Evolutionary conservation across 2,797 vertebrate species (phyloP), one percentile per base, ranked within the genome.

Genomic region (Avahi laniger): DNA sequence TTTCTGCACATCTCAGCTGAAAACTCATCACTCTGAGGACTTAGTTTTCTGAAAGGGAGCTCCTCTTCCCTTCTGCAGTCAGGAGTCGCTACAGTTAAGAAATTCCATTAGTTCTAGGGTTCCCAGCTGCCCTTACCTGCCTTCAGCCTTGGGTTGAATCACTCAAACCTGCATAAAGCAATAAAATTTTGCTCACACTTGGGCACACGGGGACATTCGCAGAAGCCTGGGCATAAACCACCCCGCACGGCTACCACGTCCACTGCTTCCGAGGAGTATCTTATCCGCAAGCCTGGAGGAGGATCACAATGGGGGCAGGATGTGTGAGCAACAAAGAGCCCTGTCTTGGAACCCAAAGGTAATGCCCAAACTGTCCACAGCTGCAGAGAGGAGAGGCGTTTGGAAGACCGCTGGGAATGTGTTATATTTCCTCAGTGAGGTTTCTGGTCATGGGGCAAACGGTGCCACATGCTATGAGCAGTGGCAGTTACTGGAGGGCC

Each of bases 201-300:
- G 52, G 38, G n/a, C 4, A 43, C 6, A 0, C 1, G 5, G 48
- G 15, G 20, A 35, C 8, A 0, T 5, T 17, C 22, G 70, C 38
- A 8, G 38, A n/a, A 0, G 0, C 50, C 33, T 12, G 33, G 46
- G 10, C 52, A 4, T 46, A 38, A 76, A 20, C 28, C 48, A 59
- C 7, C 46, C 18, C 5, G 30, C 57, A 13, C 18, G 4, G 63
- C 57, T 38, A 15, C 81, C 59, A 50, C 30, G 43, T 18, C 26
- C 67, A 9, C 48, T 33, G 70, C 54, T 43, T 76, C 63, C 33
- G 4, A 48, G 73, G 59, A 50, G 52, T 5, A 7, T 12, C 30
- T 81, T 54, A 20, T 30, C 69, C 7, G 2, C 17, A 33, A 79
- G 57, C 65, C n/a, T 84, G n/a, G 8, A 46, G 46, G 52, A 41